These are phyloP conservation scores for Rhynchonycteris naso DNA, from an alignment of 2,797 vertebrate species.

Conservation along the genomic window DNA sequence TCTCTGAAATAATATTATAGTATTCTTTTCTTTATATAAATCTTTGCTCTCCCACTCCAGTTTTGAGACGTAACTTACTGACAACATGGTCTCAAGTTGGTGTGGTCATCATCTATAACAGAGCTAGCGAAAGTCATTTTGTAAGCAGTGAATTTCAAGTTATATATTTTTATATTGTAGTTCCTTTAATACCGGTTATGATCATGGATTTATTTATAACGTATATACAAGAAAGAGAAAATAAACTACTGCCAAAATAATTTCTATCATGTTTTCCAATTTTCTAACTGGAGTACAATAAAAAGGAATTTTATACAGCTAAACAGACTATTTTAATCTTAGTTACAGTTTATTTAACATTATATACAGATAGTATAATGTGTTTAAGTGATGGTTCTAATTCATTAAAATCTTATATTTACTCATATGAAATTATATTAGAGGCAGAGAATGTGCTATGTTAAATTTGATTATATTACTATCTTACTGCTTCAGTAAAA, in stretches of 20 bases:
- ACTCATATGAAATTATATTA: slow-evolving; percentile 57
- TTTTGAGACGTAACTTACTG: slow-evolving; percentile 69
- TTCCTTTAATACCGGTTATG: neutral
- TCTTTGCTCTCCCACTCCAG: neutral
- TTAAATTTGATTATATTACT: slow-evolving; percentile 44
- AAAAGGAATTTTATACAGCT: slow-evolving; percentile 23
- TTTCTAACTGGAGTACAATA: neutral
- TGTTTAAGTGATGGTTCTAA: slow-evolving; percentile 31
- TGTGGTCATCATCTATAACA: neutral
- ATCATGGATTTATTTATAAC: slow-evolving; percentile 37
- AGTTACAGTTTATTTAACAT: slow-evolving; percentile 8
- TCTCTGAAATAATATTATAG: slow-evolving; percentile 63
- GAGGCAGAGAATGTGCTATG: neutral
- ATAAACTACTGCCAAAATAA: neutral
- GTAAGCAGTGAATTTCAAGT: slow-evolving; percentile 48
- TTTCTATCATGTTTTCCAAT: slow-evolving; percentile 12
- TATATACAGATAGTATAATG: neutral
- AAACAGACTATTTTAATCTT: slow-evolving; percentile 15
- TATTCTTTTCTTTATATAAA: slow-evolving; percentile 65
- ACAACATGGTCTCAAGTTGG: slow-evolving; percentile 46
- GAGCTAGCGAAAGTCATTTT: slow-evolving; percentile 61
- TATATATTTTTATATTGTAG: neutral
- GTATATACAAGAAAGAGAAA: slow-evolving; percentile 5
- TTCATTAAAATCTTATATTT: slow-evolving; percentile 47
- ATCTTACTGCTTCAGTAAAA: slow-evolving; percentile 23